Base-by-base conservation (phyloP, 2,113 vertebrate genomes). In the Thamnaconus septentrionalis region DNA sequence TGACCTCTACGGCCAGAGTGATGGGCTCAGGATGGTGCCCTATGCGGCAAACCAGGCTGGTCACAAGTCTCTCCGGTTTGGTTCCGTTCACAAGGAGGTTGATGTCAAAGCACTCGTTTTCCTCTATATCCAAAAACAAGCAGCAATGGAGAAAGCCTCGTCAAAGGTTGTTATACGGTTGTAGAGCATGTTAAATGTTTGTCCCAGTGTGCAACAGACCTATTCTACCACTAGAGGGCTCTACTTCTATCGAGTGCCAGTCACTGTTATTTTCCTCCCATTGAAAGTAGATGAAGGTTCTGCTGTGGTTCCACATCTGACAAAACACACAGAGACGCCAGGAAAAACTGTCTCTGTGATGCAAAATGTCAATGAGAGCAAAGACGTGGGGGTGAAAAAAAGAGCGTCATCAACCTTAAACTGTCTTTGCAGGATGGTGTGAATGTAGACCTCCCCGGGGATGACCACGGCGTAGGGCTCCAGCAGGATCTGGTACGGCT, bases 231-330 rank as follows among this genome's bases (percentile, higher is more conserved):
- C 73, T 44, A 74, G 60, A 79, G 52, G 96, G 97, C 64, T 92
- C 89, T 53, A 97, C 94, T 80, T 96, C 93, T 7, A 96, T 73
- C n/a, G 91, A 86, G 72, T 94, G 93, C 57, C 77, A 69, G 50
- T 83, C 44, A 0, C 52, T 70, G 52, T 9, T 78, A 8, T 90
- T 73, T 58, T 78, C 93, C 47, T 92, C 92, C 97, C 97, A 99
- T 0, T 77, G 79, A 81, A 93, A 99, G 6, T 53, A 83, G 81
- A 98, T 82, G 12, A 60, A 8, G 0, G 94, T 93, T 80, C 74
- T 94, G 90, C 96, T 98, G 74, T 94, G 91, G 80, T 98, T 99
- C 95, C 94, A 96, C 93, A 99, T 95, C 97, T 99, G 71, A 86
- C 6, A 69, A 9, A 90, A 64, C 72, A 69, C 11, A 75, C 1